Conservation (phyloP, 2,797 vertebrate genomes). For the Platyrinchus mystaceus region DNA sequence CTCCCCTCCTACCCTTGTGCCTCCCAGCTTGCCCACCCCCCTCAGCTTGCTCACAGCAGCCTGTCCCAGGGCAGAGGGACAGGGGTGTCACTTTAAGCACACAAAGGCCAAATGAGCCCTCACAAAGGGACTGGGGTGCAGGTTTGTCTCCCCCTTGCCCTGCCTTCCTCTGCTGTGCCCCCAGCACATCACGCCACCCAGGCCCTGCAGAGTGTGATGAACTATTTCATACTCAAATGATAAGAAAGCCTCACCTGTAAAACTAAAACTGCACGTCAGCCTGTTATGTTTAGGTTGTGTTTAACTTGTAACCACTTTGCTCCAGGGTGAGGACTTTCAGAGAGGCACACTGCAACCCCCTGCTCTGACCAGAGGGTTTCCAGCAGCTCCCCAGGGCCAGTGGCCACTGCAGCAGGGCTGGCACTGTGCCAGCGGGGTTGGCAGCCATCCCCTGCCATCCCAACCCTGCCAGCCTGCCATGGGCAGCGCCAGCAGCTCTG, state of each 20-base stretch:
- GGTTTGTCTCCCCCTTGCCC: background rate
- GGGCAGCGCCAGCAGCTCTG: background rate
- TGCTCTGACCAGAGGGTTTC: background rate
- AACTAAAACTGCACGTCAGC: background rate
- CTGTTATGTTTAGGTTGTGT: background rate
- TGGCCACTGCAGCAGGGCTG: background rate
- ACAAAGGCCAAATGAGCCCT: background rate
- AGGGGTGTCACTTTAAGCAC: rapidly evolving
- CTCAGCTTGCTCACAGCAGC: background rate
- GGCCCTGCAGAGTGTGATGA: rapidly evolving
- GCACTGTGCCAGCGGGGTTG: background rate
- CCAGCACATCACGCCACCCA: rapidly evolving
- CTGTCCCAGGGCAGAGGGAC: background rate
- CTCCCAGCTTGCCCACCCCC: rapidly evolving
- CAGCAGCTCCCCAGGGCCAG: background rate
- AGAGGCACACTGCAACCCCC: background rate
- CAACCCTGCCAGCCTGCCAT: background rate
- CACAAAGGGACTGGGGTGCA: background rate
- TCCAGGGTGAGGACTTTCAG: background rate
- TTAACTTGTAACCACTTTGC: background rate
- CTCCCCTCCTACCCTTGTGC: background rate
- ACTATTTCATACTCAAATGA: background rate
- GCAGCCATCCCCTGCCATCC: rapidly evolving
- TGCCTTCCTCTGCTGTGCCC: background rate
- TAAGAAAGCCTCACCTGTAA: background rate